A percentile compares a stretch with the other conserved stretches of the same genome.
Evolutionary conservation across 2,888 invertebrate species (phyloP).

Genomic region (Melolontha melolontha): DNA sequence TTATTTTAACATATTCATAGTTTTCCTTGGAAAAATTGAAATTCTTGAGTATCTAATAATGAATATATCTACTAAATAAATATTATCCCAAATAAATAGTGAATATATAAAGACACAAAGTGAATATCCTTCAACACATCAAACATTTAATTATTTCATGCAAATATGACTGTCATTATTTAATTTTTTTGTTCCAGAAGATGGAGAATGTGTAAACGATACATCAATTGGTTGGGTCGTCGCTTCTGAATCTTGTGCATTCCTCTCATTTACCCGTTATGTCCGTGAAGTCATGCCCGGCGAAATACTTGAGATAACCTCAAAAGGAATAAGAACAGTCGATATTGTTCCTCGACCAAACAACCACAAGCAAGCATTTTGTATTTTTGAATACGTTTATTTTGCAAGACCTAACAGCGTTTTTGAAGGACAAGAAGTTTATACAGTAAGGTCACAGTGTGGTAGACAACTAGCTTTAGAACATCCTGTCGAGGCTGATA

Average conservation of each 20-base stretch:
- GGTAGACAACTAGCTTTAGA: conserved; percentile 93
- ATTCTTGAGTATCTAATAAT: no score
- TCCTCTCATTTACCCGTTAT: conserved; percentile 90
- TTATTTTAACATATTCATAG: no score
- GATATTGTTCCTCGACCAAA: conserved; percentile 87
- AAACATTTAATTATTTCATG: no score
- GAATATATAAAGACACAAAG: no score
- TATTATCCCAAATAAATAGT: no score
- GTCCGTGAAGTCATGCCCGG: conserved; percentile 94
- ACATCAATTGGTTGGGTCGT: conserved; percentile 92
- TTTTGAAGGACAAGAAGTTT: conserved; percentile 97
- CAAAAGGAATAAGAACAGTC: conserved; percentile 86
- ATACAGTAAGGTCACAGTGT: conserved; percentile 92
- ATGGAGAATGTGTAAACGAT: conserved; percentile 24
- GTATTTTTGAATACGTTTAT: conserved; percentile 99
- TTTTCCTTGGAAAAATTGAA: no score
- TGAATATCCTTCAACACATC: no score
- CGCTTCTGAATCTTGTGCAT: conserved; percentile 97
- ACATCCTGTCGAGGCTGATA: conserved; percentile 90
- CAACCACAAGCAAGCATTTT: conserved; percentile 88
- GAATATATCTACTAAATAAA: no score
- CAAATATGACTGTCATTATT: no score
- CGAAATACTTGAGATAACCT: conserved; percentile 94
- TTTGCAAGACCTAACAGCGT: conserved; percentile 96
- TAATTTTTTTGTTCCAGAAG: conserved; percentile 43